Evolutionary conservation across 1,140 invertebrate species (phyloP), one percentile per base, ranked within the genome.

Genomic region (Lepidurus couesii): DNA sequence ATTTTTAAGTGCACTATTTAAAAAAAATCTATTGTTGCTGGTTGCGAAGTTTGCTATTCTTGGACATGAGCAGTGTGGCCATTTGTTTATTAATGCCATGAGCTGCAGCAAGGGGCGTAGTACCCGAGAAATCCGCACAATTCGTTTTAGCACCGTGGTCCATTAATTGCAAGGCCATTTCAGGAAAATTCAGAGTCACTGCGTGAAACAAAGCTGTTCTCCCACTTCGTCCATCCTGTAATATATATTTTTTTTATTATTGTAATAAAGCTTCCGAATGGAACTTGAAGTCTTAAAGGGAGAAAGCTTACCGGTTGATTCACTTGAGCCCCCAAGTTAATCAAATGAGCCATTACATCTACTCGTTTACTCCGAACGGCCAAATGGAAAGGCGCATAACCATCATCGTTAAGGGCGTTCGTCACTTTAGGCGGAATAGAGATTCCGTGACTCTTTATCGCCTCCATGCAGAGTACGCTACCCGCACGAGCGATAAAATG

Each of bases 361-460:
- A 21, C 1, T 16, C 53, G 53, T 65, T 21, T 65, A 21, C 21
- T 65, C 3, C 53, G 53, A 13, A 65, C 53, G 53, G 53, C 8
- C 21, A 65, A 9, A 65, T 65, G 53, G 6, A 65, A 16, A 65
- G 53, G 53, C 16, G 9, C 53, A 21, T 65, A 65, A 21, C 53
- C 53, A n/a, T 65, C 53, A n/a, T 65, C 53, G 53, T 65, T 65
- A 7, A 65, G 53, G 13, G 53, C 53, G 53, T 65, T 65, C 16
- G 8, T 1, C 16, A 21, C 13, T 21, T 65, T 65, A 1, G 53
- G 53, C 7, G 53, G 13, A 16, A 65, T 9, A 65, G 53, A 1
- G n/a, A 13, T 65, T 65, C 53, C 53, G n/a, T 7, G 6, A 21
- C 53, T 65, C 53, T 1, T 21, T 65, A 65, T 13, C 53, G 53